These are phyloP conservation scores for Eurytoma adleriae DNA, from an alignment of 2,888 invertebrate species.

Conservation along the genomic window DNA sequence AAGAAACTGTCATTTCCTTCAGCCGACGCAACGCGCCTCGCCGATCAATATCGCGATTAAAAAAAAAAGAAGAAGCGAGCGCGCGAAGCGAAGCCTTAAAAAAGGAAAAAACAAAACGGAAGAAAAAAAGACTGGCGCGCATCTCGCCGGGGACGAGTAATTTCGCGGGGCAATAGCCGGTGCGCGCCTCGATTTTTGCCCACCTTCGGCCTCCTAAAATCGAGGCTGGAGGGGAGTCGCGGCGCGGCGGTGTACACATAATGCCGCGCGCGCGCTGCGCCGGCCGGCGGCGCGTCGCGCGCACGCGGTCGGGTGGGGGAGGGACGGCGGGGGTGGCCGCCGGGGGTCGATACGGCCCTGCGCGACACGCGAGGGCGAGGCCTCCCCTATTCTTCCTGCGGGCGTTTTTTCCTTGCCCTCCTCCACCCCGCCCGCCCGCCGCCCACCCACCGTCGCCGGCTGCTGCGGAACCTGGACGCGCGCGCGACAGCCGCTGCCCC, in stretches of 20 bases:
- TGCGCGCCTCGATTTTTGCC: no score
- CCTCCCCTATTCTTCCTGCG: constrained; percentile 57
- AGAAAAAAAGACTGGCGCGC: not conserved
- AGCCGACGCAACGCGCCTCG: not conserved
- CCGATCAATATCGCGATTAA: constrained; percentile 6
- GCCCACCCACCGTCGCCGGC: constrained; percentile 8
- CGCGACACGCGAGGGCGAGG: constrained; percentile 44
- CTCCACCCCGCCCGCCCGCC: not conserved
- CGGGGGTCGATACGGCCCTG: constrained; percentile 51
- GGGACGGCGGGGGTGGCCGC: constrained; percentile 20
- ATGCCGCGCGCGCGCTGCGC: constrained; percentile 18
- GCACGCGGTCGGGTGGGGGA: not conserved
- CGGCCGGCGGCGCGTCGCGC: not conserved
- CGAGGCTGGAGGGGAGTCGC: not conserved
- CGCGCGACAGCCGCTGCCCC: not conserved
- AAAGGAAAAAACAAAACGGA: not conserved
- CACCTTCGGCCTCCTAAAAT: no score
- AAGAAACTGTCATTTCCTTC: not conserved
- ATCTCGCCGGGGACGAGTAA: not conserved
- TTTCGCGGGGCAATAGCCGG: no score
- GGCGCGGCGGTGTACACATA: not conserved
- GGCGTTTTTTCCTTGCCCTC: constrained; percentile 43
- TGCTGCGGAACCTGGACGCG: constrained; percentile 16
- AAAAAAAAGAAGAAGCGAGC: not conserved
- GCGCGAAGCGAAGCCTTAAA: not conserved